Conservation (phyloP, 2,797 vertebrate species). For the Atherinosoma microstoma region DNA sequence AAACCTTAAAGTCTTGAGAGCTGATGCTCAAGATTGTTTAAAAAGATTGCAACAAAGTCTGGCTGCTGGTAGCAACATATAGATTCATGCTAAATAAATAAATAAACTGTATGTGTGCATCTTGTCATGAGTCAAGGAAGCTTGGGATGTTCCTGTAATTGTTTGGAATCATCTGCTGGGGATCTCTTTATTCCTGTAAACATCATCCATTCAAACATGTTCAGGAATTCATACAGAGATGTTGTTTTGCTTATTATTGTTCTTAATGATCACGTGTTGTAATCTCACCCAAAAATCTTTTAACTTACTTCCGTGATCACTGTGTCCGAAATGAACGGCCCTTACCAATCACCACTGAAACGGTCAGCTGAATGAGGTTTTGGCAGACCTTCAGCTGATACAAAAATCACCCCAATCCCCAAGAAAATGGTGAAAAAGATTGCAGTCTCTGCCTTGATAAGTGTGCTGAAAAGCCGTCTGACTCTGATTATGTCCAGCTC, state of each 20-base stretch:
- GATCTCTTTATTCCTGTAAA: neutral
- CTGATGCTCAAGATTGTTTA: neutral
- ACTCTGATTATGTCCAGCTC: slow-evolving; percentile 1
- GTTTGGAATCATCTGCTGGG: too few species aligned
- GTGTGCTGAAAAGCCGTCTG: neutral
- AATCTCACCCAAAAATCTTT: neutral
- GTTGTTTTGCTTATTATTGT: neutral
- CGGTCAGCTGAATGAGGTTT: neutral
- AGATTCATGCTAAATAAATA: too few species aligned
- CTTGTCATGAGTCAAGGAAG: too few species aligned
- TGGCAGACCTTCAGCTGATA: neutral
- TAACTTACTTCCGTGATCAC: neutral
- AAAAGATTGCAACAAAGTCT: neutral
- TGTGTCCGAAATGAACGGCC: neutral
- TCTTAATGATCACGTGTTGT: neutral
- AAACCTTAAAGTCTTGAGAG: neutral
- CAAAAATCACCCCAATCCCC: neutral
- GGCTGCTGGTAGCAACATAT: neutral
- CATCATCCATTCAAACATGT: neutral
- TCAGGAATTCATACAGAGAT: neutral
- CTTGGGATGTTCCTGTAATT: too few species aligned
- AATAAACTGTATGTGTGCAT: too few species aligned
- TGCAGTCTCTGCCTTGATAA: neutral
- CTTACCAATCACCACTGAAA: neutral
- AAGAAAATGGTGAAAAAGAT: neutral